phyloP scores from a whole-genome alignment of 2,888 invertebrate species.

The Stegophylla sp. region DNA sequence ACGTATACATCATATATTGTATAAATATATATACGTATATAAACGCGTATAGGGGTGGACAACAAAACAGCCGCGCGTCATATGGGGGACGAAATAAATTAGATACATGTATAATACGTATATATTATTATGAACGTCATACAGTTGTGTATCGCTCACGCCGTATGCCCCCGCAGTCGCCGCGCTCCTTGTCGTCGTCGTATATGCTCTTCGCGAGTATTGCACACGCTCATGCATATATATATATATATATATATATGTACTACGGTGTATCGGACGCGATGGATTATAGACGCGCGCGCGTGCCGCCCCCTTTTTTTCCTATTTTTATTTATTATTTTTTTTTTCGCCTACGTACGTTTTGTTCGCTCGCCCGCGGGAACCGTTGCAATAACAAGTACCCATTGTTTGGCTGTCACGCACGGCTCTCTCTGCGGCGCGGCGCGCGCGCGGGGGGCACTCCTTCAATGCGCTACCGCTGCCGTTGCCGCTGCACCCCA shows the following conservation, averaged over 20 bases:
- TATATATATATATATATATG: not conserved
- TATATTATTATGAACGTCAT: not conserved
- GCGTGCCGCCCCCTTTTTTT: constrained; percentile 50
- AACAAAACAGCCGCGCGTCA: constrained; percentile 22
- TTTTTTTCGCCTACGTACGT: constrained; percentile 34
- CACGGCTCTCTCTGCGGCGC: constrained; percentile 4
- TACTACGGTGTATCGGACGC: constrained; percentile 30
- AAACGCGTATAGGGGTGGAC: constrained; percentile 9
- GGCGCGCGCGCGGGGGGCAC: constrained; percentile 11
- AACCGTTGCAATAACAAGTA: constrained; percentile 59
- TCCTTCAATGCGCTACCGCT: constrained; percentile 24
- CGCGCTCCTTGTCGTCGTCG: not conserved
- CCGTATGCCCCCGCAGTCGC: not conserved
- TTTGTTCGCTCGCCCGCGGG: constrained; percentile 45
- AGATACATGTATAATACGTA: constrained; percentile 2
- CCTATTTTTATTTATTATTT: constrained; percentile 25
- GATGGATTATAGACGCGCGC: constrained; percentile 56
- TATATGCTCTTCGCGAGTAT: too few relatives aligned
- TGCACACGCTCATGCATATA: not conserved
- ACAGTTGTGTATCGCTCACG: not conserved
- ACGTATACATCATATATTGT: not conserved
- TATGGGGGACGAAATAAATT: constrained; percentile 47
- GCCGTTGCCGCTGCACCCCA: constrained; percentile 33
- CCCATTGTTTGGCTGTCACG: constrained; percentile 57
- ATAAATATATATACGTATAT: not conserved